These are phyloP conservation scores for Sminthurinus signatus DNA, from an alignment of 1,140 invertebrate species.

Conservation along the genomic window DNA sequence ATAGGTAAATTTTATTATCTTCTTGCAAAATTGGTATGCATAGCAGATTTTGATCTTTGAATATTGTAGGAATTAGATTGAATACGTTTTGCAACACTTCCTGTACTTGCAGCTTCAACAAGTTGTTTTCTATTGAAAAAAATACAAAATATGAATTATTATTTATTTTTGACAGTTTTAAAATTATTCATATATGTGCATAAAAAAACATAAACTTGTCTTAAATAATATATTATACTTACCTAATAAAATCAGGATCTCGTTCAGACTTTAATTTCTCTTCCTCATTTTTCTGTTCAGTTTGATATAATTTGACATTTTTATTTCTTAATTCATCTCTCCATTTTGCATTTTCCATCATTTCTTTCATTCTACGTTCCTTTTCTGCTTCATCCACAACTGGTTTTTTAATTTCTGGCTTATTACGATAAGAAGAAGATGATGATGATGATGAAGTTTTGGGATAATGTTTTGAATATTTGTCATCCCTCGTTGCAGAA, in stretches of 20 bases:
- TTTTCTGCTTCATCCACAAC: constrained; percentile 64
- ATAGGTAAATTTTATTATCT: constrained; percentile 43
- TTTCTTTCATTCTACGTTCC: constrained; percentile 63
- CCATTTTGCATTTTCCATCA: constrained; percentile 71
- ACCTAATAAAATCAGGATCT: constrained; percentile 54
- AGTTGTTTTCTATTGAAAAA: constrained; percentile 57
- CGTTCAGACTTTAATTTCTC: constrained; percentile 47
- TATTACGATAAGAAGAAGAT: constrained; percentile 31
- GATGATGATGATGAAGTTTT: not conserved
- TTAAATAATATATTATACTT: constrained; percentile 38
- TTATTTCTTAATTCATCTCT: constrained; percentile 60
- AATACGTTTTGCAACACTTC: constrained; percentile 65
- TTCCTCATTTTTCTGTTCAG: constrained; percentile 57
- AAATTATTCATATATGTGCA: not conserved
- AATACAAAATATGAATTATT: not conserved
- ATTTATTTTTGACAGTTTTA: not conserved
- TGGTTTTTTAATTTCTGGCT: constrained; percentile 45
- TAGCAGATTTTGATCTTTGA: constrained; percentile 58
- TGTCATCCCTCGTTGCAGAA: not conserved
- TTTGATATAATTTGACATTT: constrained; percentile 58
- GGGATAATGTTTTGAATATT: not conserved
- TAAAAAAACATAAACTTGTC: constrained; percentile 1
- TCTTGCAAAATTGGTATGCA: constrained; percentile 66
- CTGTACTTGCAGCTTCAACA: constrained; percentile 56
- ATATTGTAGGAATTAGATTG: constrained; percentile 75